These are phyloP conservation scores for Morpho helenor DNA, from an alignment of 2,888 invertebrate genomes.

Conservation along the genomic window DNA sequence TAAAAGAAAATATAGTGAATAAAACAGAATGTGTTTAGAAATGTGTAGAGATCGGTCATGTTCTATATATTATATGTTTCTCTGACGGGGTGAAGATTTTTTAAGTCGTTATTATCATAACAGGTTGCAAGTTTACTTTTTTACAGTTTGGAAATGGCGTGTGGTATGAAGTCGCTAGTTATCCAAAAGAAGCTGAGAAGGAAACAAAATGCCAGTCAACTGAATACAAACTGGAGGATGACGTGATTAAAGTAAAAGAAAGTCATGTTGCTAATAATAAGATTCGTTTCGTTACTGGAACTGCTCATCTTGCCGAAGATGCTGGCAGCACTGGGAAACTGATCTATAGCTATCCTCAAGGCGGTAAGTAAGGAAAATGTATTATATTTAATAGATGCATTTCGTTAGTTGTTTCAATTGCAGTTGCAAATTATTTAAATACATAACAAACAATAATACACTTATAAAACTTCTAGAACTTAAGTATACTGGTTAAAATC, in stretches of 20 bases:
- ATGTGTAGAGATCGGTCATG: too few relatives aligned
- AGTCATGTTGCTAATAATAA: not conserved
- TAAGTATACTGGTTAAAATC: too few relatives aligned
- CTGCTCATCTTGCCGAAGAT: not conserved
- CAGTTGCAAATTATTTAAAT: too few relatives aligned
- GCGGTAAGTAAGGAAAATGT: not conserved
- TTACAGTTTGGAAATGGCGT: slow-evolving; percentile 3
- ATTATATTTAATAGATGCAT: too few relatives aligned
- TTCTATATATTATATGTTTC: too few relatives aligned
- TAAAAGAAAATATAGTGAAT: too few relatives aligned
- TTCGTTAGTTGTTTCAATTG: too few relatives aligned
- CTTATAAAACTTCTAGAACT: too few relatives aligned
- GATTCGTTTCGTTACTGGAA: not conserved
- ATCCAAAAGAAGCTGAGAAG: not conserved
- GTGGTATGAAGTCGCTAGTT: slow-evolving; percentile 11
- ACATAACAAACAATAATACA: too few relatives aligned
- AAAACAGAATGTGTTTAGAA: too few relatives aligned
- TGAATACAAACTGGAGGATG: not conserved
- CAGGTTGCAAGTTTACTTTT: not conserved
- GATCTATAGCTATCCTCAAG: slow-evolving; percentile 1
- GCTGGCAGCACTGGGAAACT: not conserved
- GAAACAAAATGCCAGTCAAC: not conserved
- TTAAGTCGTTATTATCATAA: too few relatives aligned
- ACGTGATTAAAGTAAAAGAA: not conserved
- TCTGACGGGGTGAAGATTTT: too few relatives aligned